Evolutionary conservation across 2,888 invertebrate species (phyloP), one percentile per base, ranked within the genome.

Genomic region (Brenthis ino): DNA sequence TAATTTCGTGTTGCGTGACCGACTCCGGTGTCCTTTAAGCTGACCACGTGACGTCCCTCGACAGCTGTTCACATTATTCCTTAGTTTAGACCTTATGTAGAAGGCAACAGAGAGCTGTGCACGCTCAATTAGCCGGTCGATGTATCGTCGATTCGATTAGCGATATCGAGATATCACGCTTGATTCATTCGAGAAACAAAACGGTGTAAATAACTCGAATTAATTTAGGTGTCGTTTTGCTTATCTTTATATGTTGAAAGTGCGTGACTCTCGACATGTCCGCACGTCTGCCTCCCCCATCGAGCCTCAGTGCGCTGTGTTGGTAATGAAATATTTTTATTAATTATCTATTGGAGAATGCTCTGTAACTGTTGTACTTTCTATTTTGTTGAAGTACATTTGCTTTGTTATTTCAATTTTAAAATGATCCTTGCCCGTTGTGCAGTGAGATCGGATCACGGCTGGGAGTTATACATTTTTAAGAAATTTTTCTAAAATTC

Each of bases 151-250:
- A 67, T 67, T 66, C 72, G 73, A 75, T 74, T 71, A 74, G 73
- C 63, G 75, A 65, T 74, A 76, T 72, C 74, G 74, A 71, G 60
- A 61, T 67, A 61, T 61, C 61, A 69, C 71, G 72, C 73, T 68
- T 72, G 71, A 74, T 72, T 71, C 69, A 75, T 76, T 75, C 76
- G 69, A 43, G 58, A 69, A 72, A 73, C 67, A 66, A 65, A 74
- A 72, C 47, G 68, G 65, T 55, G 67, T 66, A 53, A 68, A 72
- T 66, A 58, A 64, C 57, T 65, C 55, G 58, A 69, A 71, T 71
- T 71, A 66, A 71, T 66, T 69, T 64, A 58, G 57, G 51, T 58
- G 71, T 69, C 63, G 43, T 54, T 57, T 60, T 20, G 55, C 57
- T 71, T 71, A 71, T 71, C 70, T 56, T 16, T 64, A 60, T 33